Evolutionary conservation across 2,113 vertebrate genomes (phyloP).

Genomic region (Heterocephalus glaber): DNA sequence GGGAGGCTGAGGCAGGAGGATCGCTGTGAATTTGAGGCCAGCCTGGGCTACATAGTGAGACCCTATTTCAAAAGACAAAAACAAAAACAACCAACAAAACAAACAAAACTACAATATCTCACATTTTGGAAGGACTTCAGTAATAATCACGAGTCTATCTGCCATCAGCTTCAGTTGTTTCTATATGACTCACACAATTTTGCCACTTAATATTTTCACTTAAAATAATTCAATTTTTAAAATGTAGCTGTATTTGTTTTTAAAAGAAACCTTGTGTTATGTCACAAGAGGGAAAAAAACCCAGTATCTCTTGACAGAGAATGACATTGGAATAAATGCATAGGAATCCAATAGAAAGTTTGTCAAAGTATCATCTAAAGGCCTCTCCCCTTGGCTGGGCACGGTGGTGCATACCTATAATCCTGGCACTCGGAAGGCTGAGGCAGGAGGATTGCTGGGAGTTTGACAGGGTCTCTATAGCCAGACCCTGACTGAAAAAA

Average conservation of each 20-base stretch:
- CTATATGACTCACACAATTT: background rate
- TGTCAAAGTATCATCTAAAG: background rate
- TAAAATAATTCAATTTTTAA: background rate
- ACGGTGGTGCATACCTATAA: too few relatives aligned
- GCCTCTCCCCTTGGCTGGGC: too few relatives aligned
- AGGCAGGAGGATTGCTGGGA: too few relatives aligned
- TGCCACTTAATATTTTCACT: conserved; percentile 20
- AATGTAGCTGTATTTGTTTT: conserved; percentile 15
- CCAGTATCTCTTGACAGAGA: background rate
- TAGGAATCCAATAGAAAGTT: background rate
- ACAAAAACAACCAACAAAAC: too few relatives aligned
- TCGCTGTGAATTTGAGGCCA: too few relatives aligned
- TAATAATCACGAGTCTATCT: background rate
- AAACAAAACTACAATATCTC: background rate
- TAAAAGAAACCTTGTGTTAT: background rate
- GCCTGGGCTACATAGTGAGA: too few relatives aligned
- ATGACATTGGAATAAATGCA: background rate
- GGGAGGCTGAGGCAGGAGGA: too few relatives aligned
- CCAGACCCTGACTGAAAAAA: too few relatives aligned
- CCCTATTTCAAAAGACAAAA: too few relatives aligned
- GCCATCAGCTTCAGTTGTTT: background rate
- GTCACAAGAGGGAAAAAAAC: background rate
- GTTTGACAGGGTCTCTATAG: too few relatives aligned
- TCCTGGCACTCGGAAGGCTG: too few relatives aligned
- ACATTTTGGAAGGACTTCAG: background rate